Base-by-base conservation (phyloP, 2,113 vertebrate genomes). In the Climacteris rufus region DNA sequence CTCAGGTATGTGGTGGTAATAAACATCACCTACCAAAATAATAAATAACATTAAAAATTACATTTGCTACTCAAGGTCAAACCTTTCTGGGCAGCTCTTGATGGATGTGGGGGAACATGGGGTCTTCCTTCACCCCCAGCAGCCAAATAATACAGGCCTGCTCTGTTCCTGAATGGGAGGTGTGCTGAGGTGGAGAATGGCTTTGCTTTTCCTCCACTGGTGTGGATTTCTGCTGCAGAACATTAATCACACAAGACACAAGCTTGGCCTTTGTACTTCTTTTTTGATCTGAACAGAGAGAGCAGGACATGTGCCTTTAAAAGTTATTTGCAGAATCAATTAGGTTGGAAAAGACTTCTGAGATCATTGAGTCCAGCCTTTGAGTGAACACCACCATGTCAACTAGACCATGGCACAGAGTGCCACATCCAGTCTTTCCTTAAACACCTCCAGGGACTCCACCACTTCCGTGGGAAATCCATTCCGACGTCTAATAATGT, bases 1-100 rank as follows among this genome's bases (percentile, higher is more conserved):
- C n/a, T 33, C 45, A 96, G 87, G 95, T 96, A 97, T 84, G 86
- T 18, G 11, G 44, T n/a, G n/a, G n/a, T n/a, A n/a, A n/a, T n/a
- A n/a, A n/a, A n/a, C n/a, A n/a, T n/a, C n/a, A n/a, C n/a, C n/a
- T n/a, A n/a, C n/a, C n/a, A n/a, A n/a, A n/a, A n/a, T n/a, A n/a
- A n/a, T n/a, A n/a, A n/a, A n/a, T n/a, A n/a, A n/a, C n/a, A n/a
- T n/a, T n/a, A n/a, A n/a, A n/a, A n/a, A n/a, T n/a, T n/a, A n/a
- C n/a, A n/a, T n/a, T n/a, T n/a, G n/a, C n/a, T n/a, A n/a, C n/a
- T n/a, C n/a, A n/a, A n/a, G n/a, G n/a, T 83, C 69, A n/a, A 69
- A 82, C 77, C 75, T 94, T 94, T 72, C 83, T 24, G 78, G 80
- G 61, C 40, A 50, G 87, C 10, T 79, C 63, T 88, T 87, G 90